Conservation (phyloP, 1,140 invertebrate species). For the Rhynchophorus ferrugineus region DNA sequence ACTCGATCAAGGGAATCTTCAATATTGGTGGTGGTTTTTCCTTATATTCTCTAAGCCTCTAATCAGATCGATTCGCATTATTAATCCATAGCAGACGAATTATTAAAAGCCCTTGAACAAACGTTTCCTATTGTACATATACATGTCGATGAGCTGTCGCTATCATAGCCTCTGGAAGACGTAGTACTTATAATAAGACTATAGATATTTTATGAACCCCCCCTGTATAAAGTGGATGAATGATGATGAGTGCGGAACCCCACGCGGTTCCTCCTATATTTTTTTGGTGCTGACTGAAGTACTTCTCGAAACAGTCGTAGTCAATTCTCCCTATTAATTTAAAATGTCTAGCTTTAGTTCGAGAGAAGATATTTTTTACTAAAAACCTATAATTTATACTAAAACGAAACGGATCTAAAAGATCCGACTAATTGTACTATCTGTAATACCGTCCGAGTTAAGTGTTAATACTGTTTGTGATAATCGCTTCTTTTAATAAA, state of each 20-base stretch:
- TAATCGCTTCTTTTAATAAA: slow-evolving; percentile 40
- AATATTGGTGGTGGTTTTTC: slow-evolving; percentile 37
- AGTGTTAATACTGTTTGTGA: slow-evolving; percentile 37
- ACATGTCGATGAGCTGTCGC: no score
- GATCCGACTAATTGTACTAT: slow-evolving; percentile 17
- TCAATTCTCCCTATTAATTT: slow-evolving; percentile 28
- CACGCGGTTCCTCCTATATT: slow-evolving; percentile 28
- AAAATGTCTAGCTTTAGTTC: slow-evolving; percentile 23
- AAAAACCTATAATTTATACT: slow-evolving; percentile 19
- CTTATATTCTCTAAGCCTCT: slow-evolving; percentile 23
- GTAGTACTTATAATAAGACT: slow-evolving; percentile 38
- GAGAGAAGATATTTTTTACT: slow-evolving; percentile 27
- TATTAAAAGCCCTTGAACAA: slow-evolving; percentile 31
- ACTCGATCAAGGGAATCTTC: slow-evolving; percentile 35
- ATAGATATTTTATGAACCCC: slow-evolving; percentile 35
- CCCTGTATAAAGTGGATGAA: slow-evolving; percentile 39
- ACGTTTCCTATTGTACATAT: slow-evolving; percentile 32
- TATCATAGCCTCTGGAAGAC: slow-evolving; percentile 39
- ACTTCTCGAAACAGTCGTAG: slow-evolving; percentile 35
- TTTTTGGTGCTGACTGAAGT: slow-evolving; percentile 40
- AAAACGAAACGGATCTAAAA: slow-evolving; percentile 8
- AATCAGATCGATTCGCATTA: no score
- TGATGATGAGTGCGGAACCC: slow-evolving; percentile 32
- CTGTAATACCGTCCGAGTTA: slow-evolving; percentile 26
- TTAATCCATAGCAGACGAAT: no score